Base-by-base conservation (phyloP, 2,888 invertebrate genomes). In the Cantharis rustica region DNA sequence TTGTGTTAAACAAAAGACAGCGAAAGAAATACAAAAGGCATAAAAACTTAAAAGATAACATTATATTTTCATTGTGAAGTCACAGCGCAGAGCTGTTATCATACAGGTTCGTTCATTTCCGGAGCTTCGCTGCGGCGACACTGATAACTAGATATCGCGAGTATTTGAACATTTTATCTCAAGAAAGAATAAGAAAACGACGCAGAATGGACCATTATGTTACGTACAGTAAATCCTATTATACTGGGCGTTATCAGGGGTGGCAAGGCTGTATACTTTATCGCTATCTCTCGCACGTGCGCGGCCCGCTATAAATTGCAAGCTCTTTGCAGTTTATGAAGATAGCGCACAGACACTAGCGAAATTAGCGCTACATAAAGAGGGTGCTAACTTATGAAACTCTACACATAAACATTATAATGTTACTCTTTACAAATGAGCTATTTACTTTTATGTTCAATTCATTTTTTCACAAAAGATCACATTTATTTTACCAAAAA, bases 151-250 rank as follows among this genome's bases (percentile, higher is more conserved):
- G 88, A 88, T 88, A 88, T 88, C 88, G 86, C 87, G 85, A 85
- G 86, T 86, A 88, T 88, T 88, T 87, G 86, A 86, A 85, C 87
- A 87, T 86, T 88, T 88, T 88, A 88, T 88, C 88, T 87, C 84
- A 83, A 88, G 87, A 88, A 88, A 88, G 88, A 88, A 88, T 88
- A 88, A 88, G 88, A 88, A 88, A 88, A 88, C 88, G 88, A 86
- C 87, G 86, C 87, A 88, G 88, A 88, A 88, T 88, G 88, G 88
- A 86, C 88, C 88, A 88, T 88, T 88, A 88, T 88, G 88, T 87
- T 88, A 88, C 87, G 88, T 88, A 88, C 86, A 88, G 88, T 88
- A 88, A 88, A 88, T 88, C 88, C 88, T 88, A 88, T 88, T 88
- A 88, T 88, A 86, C 87, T 86, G 86, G 87, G 87, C 88, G 88